phyloP scores from a whole-genome alignment of 2,888 invertebrate genomes.

The Oscheius onirici region DNA sequence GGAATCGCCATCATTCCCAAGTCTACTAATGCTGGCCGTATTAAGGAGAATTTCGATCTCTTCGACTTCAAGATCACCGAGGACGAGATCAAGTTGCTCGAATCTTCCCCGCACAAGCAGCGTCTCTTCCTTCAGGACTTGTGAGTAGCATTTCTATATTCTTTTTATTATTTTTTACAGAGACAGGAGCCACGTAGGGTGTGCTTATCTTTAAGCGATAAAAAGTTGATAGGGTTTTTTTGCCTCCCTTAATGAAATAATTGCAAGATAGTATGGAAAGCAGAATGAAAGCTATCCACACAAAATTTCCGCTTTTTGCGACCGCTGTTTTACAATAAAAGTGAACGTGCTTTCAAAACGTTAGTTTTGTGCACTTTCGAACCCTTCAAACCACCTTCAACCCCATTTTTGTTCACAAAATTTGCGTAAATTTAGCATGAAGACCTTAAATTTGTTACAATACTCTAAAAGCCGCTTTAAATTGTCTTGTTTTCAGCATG shows the following conservation, averaged over 20 bases:
- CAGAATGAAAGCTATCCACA: too few relatives aligned
- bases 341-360: too few relatives aligned
- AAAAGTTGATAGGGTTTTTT: too few relatives aligned
- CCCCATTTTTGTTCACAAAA: too few relatives aligned
- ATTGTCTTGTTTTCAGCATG: constrained; percentile 47
- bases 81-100: constrained; percentile 25
- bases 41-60: constrained; percentile 42
- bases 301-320: too few relatives aligned
- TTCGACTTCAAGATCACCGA: constrained; percentile 35
- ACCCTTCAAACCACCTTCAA: too few relatives aligned
- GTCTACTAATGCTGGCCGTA: constrained; percentile 27
- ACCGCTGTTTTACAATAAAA: too few relatives aligned
- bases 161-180: neutral
- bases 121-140: constrained; percentile 43
- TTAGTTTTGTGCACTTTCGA: too few relatives aligned
- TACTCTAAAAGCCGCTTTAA: neutral
- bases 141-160: constrained; percentile 37
- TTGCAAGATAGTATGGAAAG: too few relatives aligned
- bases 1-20: constrained; percentile 46
- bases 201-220: too few relatives aligned
- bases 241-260: too few relatives aligned
- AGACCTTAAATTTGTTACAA: neutral
- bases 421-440: neutral
- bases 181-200: too few relatives aligned
- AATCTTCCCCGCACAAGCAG: constrained; percentile 14